Base-by-base conservation (phyloP, 2,113 vertebrate species). In the Percopsis transmontana region DNA sequence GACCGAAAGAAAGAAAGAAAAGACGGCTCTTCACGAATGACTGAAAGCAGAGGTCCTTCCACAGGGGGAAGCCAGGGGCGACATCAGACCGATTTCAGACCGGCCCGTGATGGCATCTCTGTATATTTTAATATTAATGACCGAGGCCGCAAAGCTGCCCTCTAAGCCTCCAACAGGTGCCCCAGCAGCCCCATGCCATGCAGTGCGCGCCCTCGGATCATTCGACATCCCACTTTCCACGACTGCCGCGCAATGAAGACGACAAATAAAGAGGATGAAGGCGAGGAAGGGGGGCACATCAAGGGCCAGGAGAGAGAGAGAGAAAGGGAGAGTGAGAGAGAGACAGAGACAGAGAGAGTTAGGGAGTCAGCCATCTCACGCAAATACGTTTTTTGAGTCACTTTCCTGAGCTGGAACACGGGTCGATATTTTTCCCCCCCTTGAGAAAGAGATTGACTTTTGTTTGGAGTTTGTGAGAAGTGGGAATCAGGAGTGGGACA, bases 381-480 rank as follows among this genome's bases (percentile, higher is more conserved):
- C 76, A 82, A 84, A 85, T 74, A 87, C 19, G 85, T 89, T 91
- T 91, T 91, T 90, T 93, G 93, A 95, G 93, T 97, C 95, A 96
- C 94, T 94, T 94, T 95, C 92, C 89, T 81, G 79, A 88, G 84
- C 93, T 93, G 91, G 93, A 97, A 94, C 94, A 93, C 86, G 85
- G 94, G 93, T 93, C 88, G 90, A 95, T 96, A 88, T 90, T 87
- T 87, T 73, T 71, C 91, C 91, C 91, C 93, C 86, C 91, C 91
- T 92, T 91, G 93, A 96, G 95, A 97, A 96, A 97, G 96, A 98
- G 98, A 97, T 98, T 99, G 97, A 99, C 97, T 99, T 99, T 99
- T 99, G 97, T 99, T 99, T 98, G 94, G 97, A 98, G 97, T 98
- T 98, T 96, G 97, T 98, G 97, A 97, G 97, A 98, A 99, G 96